Evolutionary conservation across 1,140 invertebrate species (phyloP).

Genomic region (Halotydeus destructor): DNA sequence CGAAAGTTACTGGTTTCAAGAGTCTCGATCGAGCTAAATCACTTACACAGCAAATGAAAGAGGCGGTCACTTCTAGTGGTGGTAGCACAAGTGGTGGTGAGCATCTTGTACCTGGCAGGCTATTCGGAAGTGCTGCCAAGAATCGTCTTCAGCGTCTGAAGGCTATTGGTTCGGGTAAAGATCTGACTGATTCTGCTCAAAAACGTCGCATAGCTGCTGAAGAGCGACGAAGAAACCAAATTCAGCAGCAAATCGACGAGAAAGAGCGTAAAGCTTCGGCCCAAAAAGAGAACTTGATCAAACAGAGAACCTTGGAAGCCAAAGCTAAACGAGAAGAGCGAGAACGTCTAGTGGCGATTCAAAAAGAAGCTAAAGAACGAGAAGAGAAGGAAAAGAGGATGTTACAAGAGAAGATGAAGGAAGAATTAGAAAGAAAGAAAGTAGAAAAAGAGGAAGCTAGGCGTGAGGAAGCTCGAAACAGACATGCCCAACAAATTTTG

Average conservation of each 20-base stretch:
- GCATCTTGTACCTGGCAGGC: background rate
- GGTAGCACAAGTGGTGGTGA: background rate
- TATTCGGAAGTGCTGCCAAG: background rate
- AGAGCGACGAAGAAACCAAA: background rate
- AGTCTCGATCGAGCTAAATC: background rate
- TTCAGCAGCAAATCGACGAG: background rate
- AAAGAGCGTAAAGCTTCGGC: background rate
- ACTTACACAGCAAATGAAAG: background rate
- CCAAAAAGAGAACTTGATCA: background rate
- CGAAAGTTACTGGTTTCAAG: background rate
- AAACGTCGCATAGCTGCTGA: background rate
- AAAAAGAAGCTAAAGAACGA: background rate
- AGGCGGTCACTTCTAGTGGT: background rate
- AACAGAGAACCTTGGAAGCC: background rate
- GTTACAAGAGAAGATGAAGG: slow-evolving; percentile 2
- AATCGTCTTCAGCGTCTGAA: background rate
- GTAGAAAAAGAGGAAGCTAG: slow-evolving; percentile 1
- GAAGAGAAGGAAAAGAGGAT: background rate
- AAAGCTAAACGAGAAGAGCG: background rate
- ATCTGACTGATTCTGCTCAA: background rate
- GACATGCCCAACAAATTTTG: no score
- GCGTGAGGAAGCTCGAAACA: no score
- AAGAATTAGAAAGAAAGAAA: background rate
- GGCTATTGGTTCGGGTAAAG: no score
- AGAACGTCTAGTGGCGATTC: background rate